Evolutionary conservation across 1,140 invertebrate genomes (phyloP), one percentile per base, ranked within the genome.

Genomic region (Drosophila setifemur): DNA sequence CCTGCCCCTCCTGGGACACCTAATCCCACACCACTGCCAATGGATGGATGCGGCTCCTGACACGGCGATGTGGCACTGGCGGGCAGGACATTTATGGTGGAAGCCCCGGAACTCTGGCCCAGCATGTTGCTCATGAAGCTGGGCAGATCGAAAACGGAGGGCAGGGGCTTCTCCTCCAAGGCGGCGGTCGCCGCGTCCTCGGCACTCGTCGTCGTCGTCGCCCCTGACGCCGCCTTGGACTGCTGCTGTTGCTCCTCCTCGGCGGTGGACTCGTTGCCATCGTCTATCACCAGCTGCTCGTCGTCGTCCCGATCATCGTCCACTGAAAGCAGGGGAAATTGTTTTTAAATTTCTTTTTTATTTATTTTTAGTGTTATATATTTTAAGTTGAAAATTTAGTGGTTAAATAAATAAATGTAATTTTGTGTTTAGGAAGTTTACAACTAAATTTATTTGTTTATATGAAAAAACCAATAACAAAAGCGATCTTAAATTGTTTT

Each of bases 241-340:
- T 19, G 29, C 7, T 18, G 8, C 14, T 21, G 26, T 2, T 55
- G 37, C 2, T 73, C 74, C 0, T 79, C 74, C 2, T 79, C 76
- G 4, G 43, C 66, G 1, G 26, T 44, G 6, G 69, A 72, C 11
- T 82, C 77, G 14, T 87, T 77, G 39, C 85, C 82, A 48, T 89
- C 89, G 47, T 89, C 87, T 4, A 89, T 89, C 14, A 89, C 75
- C 49, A 89, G 54, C 40, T 89, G 73, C 31, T 90, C 87, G 14
- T 90, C 89, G 47, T 88, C 85, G 37, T 90, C 79, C 2, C 58
- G 79, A 42, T 83, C 89, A 21, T 89, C 89, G 47, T 89, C 89
- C 53, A 76, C 77, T 89, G 19, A 3, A 47, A 73, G 45, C 2
- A 37, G 4, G 45, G 35, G 43, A n/a, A 23, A 19, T 21, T 19